A percentile compares a stretch with the other conserved stretches of the same genome.
These are phyloP conservation scores for Semotilus atromaculatus DNA, from an alignment of 2,797 vertebrate genomes.

Conservation along the genomic window DNA sequence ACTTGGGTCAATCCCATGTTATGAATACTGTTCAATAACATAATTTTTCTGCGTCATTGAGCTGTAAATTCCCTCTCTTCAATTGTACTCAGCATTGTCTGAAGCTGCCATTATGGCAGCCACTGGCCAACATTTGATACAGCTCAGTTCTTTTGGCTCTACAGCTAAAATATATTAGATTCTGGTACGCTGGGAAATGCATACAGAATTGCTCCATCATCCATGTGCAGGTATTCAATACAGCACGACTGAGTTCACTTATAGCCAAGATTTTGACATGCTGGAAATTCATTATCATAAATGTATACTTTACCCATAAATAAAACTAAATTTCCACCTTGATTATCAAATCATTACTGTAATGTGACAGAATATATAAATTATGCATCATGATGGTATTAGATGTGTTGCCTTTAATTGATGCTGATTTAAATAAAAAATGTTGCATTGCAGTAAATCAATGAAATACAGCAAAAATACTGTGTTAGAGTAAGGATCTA, in stretches of 20 bases:
- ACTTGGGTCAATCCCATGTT: background rate
- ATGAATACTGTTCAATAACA: slow-evolving; percentile 23
- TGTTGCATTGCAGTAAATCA: background rate
- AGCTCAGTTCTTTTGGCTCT: slow-evolving; percentile 16
- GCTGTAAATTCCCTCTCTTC: slow-evolving; percentile 27
- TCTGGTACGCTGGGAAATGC: background rate
- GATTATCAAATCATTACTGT: background rate
- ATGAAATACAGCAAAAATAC: background rate
- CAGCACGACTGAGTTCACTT: background rate
- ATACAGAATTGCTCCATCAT: slow-evolving; percentile 2
- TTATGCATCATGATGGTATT: background rate
- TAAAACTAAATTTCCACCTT: background rate
- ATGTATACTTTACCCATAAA: background rate
- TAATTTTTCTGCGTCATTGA: slow-evolving; percentile 29
- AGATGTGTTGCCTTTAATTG: background rate
- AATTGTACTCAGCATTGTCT: slow-evolving; percentile 2
- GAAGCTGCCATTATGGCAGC: slow-evolving; percentile 10
- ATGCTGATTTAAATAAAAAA: background rate
- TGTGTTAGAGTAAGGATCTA: background rate
- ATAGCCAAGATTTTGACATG: background rate
- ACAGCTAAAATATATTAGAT: slow-evolving; percentile 16
- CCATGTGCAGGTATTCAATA: background rate
- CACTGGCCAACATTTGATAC: slow-evolving; percentile 29
- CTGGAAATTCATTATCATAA: background rate
- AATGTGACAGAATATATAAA: background rate